Evolutionary conservation across 2,888 invertebrate species (phyloP).

Genomic region (Cactoblastis cactorum): DNA sequence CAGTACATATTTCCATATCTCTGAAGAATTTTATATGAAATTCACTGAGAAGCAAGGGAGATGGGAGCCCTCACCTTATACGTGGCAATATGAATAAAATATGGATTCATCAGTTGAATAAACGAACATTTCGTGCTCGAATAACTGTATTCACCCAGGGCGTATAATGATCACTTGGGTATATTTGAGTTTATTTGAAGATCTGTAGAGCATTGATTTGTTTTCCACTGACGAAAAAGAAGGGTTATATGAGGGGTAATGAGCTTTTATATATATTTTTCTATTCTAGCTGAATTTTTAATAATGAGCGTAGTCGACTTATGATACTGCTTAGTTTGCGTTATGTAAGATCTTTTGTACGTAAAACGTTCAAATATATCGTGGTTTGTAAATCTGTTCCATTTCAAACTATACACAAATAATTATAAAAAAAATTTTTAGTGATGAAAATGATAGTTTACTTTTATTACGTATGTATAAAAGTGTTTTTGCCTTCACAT

Average conservation of each 20-base stretch:
- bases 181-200: conserved; percentile 30
- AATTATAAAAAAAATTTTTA: no score
- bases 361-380: no score
- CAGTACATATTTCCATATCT: conserved; percentile 28
- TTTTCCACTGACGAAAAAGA: not conserved
- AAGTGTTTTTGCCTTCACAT: no score
- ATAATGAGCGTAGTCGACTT: no score
- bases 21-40: conserved; percentile 41
- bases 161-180: conserved; percentile 45
- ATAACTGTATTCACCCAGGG: conserved; percentile 42
- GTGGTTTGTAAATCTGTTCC: no score
- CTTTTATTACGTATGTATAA: no score
- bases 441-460: no score
- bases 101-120: conserved; percentile 68
- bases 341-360: no score
- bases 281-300: no score
- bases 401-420: no score
- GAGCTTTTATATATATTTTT: no score
- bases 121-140: conserved; percentile 54
- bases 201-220: conserved; percentile 16
- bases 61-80: conserved; percentile 42
- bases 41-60: conserved; percentile 32
- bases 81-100: conserved; percentile 67
- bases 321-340: no score
- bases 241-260: not conserved